Conservation (phyloP, 2,797 vertebrate species). For the Spatula clypeata region DNA sequence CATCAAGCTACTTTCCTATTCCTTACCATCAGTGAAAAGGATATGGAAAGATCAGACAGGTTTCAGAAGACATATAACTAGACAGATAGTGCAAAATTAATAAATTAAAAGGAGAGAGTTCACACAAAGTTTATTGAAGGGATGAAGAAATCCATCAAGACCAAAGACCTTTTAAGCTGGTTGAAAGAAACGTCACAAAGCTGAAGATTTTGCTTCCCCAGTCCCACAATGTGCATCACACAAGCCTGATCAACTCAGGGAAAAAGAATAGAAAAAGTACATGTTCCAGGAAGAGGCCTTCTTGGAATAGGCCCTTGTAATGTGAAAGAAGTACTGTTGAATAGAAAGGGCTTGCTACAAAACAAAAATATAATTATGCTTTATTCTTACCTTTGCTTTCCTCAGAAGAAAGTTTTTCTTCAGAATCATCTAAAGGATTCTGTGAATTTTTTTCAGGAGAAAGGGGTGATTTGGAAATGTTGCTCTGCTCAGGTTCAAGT, state of each 20-base stretch:
- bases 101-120: neutral
- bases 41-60: neutral
- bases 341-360: neutral
- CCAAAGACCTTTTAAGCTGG: neutral
- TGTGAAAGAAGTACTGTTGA: neutral
- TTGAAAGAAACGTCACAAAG: neutral
- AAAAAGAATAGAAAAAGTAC: neutral
- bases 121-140: neutral
- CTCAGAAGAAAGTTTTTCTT: slow-evolving; percentile 84
- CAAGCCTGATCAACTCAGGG: neutral
- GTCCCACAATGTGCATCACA: neutral
- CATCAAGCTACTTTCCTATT: neutral
- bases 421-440: slow-evolving; percentile 72
- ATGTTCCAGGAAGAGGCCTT: neutral
- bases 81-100: neutral
- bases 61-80: neutral
- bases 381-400: slow-evolving; percentile 86
- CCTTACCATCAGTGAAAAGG: neutral
- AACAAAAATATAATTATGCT: neutral
- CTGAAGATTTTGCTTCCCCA: neutral
- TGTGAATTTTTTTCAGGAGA: slow-evolving; percentile 71
- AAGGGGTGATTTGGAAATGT: slow-evolving; percentile 52
- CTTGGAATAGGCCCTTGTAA: neutral
- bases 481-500: slow-evolving; percentile 90
- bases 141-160: neutral